A percentile compares a stretch with the other conserved stretches of the same genome.
phyloP scores from a whole-genome alignment of 30 jellyfish, hydroid and myxozoan species.

The Hydractinia echinata region DNA sequence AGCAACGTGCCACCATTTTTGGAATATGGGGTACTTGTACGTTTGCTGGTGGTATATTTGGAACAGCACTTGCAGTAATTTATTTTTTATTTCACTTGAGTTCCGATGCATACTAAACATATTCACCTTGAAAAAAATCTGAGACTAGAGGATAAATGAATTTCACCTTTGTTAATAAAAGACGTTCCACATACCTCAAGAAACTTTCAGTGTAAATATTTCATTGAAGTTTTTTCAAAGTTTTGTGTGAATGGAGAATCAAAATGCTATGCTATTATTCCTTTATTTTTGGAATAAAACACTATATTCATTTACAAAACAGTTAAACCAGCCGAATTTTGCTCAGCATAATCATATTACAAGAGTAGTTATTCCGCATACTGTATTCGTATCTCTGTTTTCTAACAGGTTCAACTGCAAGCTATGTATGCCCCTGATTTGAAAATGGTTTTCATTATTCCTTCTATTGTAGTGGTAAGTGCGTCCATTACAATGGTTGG shows the following conservation, averaged over 20 bases:
- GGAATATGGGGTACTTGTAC: slow-evolving; percentile 98
- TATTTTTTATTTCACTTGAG: neutral
- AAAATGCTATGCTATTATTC: too few species aligned
- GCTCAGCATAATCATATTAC: too few species aligned
- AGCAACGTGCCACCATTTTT: slow-evolving; percentile 82
- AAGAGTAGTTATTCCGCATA: neutral
- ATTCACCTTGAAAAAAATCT: too few species aligned
- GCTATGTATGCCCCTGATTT: slow-evolving; percentile 68
- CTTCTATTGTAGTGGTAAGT: slow-evolving; percentile 77
- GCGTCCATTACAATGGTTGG: neutral
- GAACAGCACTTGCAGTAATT: slow-evolving; percentile 85
- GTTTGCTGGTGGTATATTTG: slow-evolving; percentile 94
- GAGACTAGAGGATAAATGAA: too few species aligned
- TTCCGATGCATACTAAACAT: neutral
- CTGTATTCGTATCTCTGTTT: neutral
- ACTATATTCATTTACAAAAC: too few species aligned
- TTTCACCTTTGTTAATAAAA: too few species aligned
- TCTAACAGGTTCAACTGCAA: slow-evolving; percentile 75
- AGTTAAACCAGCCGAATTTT: too few species aligned
- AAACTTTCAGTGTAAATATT: too few species aligned
- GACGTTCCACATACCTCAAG: too few species aligned
- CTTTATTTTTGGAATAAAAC: too few species aligned
- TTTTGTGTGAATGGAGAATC: too few species aligned
- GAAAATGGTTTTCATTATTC: slow-evolving; percentile 61
- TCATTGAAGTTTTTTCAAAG: too few species aligned